phyloP scores from a whole-genome alignment of 2,113 vertebrate species.

The Limanda limanda region DNA sequence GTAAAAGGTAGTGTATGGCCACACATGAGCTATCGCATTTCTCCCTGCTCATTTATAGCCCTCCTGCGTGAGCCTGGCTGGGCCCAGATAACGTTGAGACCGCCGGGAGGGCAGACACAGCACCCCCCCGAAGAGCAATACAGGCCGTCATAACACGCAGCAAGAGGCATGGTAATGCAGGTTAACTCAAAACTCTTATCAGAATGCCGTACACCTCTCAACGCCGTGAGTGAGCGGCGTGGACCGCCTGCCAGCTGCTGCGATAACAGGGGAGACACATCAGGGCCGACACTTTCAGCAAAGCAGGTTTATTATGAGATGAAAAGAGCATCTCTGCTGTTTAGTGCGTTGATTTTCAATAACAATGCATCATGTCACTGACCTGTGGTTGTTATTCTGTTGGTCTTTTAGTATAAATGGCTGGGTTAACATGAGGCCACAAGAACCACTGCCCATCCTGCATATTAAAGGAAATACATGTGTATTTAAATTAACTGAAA shows the following conservation, averaged over 20 bases:
- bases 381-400: background rate
- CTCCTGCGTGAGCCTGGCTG: slow-evolving; percentile 73
- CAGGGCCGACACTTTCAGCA: slow-evolving; percentile 35
- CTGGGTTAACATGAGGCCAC: too few species aligned
- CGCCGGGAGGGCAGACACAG: slow-evolving; percentile 74
- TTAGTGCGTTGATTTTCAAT: too few species aligned
- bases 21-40: slow-evolving; percentile 78
- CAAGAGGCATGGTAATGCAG: slow-evolving; percentile 75
- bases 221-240: slow-evolving; percentile 47
- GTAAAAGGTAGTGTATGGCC: slow-evolving; percentile 67
- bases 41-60: slow-evolving; percentile 72
- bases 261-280: slow-evolving; percentile 54
- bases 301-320: slow-evolving; percentile 10
- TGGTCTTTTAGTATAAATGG: too few species aligned
- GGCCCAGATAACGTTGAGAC: slow-evolving; percentile 78
- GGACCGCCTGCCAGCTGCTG: slow-evolving; percentile 47
- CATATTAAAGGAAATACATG: too few species aligned
- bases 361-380: too few species aligned
- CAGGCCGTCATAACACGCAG: slow-evolving; percentile 76
- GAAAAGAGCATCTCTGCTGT: background rate
- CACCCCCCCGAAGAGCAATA: slow-evolving; percentile 74
- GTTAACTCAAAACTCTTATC: slow-evolving; percentile 72
- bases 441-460: too few species aligned
- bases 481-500: too few species aligned
- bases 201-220: slow-evolving; percentile 65